phyloP scores from a whole-genome alignment of 1,140 invertebrate genomes.

The Yoshiicerus persimilis region DNA sequence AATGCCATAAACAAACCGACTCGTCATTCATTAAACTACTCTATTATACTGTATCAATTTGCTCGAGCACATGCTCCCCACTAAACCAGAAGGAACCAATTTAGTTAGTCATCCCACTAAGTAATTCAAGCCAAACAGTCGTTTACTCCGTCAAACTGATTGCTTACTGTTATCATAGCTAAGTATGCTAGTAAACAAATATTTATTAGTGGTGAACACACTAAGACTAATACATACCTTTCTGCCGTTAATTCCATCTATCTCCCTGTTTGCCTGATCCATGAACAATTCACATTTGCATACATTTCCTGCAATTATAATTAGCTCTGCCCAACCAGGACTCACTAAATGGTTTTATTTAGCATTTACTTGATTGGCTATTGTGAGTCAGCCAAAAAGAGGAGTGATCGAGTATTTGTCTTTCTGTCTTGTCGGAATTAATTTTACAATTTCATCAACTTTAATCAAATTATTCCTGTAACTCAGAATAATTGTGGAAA shows the following conservation, averaged over 20 bases:
- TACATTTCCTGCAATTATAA: not conserved
- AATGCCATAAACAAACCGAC: not conserved
- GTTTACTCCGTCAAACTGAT: not conserved
- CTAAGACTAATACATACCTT: not conserved
- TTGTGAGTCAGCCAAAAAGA: not conserved
- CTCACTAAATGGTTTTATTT: not conserved
- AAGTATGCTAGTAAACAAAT: not conserved
- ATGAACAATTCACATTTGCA: not conserved
- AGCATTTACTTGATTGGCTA: not conserved
- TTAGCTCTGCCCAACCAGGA: not conserved
- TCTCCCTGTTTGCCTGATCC: not conserved
- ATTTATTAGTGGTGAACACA: not conserved
- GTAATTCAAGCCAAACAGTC: not conserved
- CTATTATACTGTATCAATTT: not conserved
- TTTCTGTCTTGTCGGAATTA: not conserved
- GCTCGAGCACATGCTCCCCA: not conserved
- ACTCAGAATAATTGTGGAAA: not conserved
- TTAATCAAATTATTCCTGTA: not conserved
- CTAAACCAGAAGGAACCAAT: not conserved
- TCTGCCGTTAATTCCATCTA: not conserved
- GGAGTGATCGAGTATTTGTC: not conserved
- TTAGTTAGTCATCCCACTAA: not conserved
- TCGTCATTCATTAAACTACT: not conserved
- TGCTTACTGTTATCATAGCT: not conserved
- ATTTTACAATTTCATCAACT: not conserved